Base-by-base conservation (phyloP, 2,797 vertebrate species). In the Sphaeramia orbicularis region DNA sequence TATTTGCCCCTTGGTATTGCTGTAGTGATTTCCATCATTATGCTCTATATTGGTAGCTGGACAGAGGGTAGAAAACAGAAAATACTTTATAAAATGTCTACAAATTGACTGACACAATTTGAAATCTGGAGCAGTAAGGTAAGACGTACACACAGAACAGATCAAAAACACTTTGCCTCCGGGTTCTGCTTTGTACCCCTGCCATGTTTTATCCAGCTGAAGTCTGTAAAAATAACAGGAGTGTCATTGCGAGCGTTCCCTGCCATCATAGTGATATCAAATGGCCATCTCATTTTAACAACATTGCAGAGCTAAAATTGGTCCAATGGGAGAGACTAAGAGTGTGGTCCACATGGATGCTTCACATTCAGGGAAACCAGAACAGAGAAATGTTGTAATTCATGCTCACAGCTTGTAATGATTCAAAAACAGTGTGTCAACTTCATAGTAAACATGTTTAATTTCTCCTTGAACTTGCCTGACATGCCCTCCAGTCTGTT, bases 221-320 rank as follows among this genome's bases (percentile, higher is more conserved):
- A 74, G 78, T 84, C 83, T 85, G 71, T 89, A 91, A 91, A 93
- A 92, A 92, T 91, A 93, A 86, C 81, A 83, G 52, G 68, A 76
- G 77, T 7, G 75, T 69, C 91, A 86, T 86, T 15, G 57, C 74
- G 72, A 7, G 71, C 81, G 87, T 88, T 89, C 80, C 68, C 61
- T 62, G 32, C 75, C 81, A 83, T 87, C 80, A 73, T 44, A 78
- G 71, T 80, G 80, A 85, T 80, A 89, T 87, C 78, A 88, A 89
- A 89, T 18, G 60, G 76, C 78, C 76, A 78, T 87, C 68, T 80
- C 77, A 75, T 78, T 88, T 80, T 84, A 84, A 91, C 87, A 88
- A 79, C 78, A 87, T 81, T 71, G 84, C 84, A 71, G 75, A 74
- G 86, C 87, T 90, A 91, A 89, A 90, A 82, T 68, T 69, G 84